Conservation (phyloP, 2,113 vertebrate species). For the Atlantisia rogersi region DNA sequence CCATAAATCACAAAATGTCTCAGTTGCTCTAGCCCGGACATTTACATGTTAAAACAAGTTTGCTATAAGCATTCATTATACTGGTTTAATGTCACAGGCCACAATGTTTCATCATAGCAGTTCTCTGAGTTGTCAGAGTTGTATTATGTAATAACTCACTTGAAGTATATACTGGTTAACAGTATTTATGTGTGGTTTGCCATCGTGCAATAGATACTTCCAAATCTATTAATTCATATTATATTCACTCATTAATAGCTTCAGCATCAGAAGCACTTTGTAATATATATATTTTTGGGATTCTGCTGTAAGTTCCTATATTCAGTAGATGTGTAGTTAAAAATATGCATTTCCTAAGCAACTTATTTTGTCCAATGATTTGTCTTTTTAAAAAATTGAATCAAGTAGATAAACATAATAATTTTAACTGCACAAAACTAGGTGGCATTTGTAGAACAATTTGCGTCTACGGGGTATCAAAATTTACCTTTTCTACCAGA, state of each 20-base stretch:
- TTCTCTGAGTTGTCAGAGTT: too few species aligned
- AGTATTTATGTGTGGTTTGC: too few species aligned
- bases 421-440: not conserved
- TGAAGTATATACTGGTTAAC: too few species aligned
- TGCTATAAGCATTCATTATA: too few species aligned
- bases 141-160: too few species aligned
- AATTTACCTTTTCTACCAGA: not conserved
- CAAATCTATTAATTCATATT: not conserved
- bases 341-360: not conserved
- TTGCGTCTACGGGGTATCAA: not conserved
- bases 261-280: accelerated
- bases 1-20: too few species aligned
- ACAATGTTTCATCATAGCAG: too few species aligned
- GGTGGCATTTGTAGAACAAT: not conserved
- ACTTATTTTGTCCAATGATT: not conserved
- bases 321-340: not conserved
- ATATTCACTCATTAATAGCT: not conserved
- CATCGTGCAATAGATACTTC: not conserved
- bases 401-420: not conserved
- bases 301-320: not conserved
- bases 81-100: too few species aligned
- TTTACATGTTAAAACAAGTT: too few species aligned
- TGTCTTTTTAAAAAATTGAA: not conserved
- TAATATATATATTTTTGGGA: too few species aligned
- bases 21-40: too few species aligned